Base-by-base conservation (phyloP, 2,113 vertebrate species). In the Ondatra zibethicus region DNA sequence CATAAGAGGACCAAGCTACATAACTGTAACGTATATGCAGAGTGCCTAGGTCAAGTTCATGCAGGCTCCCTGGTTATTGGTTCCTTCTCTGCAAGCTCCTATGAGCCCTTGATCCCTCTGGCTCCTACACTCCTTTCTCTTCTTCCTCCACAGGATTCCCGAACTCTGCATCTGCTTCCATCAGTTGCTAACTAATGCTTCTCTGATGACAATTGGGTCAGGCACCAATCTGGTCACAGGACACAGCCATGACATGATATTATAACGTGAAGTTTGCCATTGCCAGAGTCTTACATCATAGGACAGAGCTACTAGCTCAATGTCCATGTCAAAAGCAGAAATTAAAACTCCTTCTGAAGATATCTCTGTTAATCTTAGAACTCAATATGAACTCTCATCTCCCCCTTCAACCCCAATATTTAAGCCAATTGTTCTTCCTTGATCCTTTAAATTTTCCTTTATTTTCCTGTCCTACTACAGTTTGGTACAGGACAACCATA, bases 281-380 rank as follows among this genome's bases (percentile, higher is more conserved):
- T 96, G 75, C 55, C 52, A 84, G 50, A 76, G 70, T 80, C 55
- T 82, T 94, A 36, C 4, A 31, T 88, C 19, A 61, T 78, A 17
- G 63, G 8, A 89, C 31, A 78, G 25, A 63, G 29, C 27, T 88
- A 23, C 91, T 5, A 14, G 27, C 66, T 92, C 25, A 33, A 0
- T 72, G 70, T 93, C 91, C 70, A 33, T 50, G 66, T 16, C 42
- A 81, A 97, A 29, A 91, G 13, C 73, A 47, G 29, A 94, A 61
- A 39, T 94, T 91, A 95, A 82, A 76, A 95, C 25, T 72, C 7
- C 42, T 92, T 96, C 47, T 63, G 61, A 36, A 70, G 93, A 66
- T 95, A 77, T 31, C 33, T 92, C 76, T 12, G 7, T 94, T 96
- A 95, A 76, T 13, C 21, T 70, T 66, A 47, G 78, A 88, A 90